These are phyloP conservation scores for Orchesellides sinensis DNA, from an alignment of 2,888 invertebrate species.

Conservation along the genomic window DNA sequence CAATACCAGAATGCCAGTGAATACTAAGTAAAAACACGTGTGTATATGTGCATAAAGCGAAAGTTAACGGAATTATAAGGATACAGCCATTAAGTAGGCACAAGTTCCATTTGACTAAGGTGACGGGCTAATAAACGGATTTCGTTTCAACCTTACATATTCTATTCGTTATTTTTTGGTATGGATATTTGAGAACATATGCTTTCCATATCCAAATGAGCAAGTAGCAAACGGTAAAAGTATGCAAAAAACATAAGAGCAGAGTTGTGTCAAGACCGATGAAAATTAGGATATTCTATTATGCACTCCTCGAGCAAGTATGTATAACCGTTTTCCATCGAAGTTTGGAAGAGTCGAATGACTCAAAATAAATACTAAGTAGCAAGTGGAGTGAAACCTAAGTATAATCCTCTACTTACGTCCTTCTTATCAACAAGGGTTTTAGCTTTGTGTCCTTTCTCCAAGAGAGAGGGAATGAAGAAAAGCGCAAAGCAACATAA, in stretches of 20 bases:
- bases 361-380: conserved; percentile 6
- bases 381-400: conserved; percentile 55
- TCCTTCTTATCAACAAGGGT: conserved; percentile 51
- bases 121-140: no score
- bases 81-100: no score
- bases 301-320: not conserved
- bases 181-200: no score
- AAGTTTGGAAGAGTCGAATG: conserved; percentile 28
- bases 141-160: no score
- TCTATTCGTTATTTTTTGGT: no score
- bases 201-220: no score
- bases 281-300: not conserved
- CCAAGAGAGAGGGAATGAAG: not conserved
- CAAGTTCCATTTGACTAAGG: no score
- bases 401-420: conserved; percentile 57
- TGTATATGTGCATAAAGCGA: no score
- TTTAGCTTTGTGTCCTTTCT: conserved; percentile 25
- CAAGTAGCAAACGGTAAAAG: not conserved
- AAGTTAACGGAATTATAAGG: no score
- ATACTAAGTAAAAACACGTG: no score
- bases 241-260: not conserved
- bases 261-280: not conserved
- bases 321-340: not conserved
- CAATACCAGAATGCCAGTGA: no score
- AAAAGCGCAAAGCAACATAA: not conserved